phyloP scores from a whole-genome alignment of 2,113 vertebrate genomes.

The Chrysochloris asiatica region DNA sequence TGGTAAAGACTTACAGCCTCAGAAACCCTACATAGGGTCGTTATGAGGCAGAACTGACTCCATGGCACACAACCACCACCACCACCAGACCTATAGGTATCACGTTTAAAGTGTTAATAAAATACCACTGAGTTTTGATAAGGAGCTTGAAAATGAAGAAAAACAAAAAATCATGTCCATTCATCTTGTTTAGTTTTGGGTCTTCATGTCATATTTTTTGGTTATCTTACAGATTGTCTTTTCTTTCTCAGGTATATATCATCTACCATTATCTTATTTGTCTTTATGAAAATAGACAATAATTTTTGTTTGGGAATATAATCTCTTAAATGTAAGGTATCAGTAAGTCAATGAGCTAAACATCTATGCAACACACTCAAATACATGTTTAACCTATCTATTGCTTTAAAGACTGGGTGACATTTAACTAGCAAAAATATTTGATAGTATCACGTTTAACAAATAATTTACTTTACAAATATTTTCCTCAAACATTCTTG shows the following conservation, averaged over 20 bases:
- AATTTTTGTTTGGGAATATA: background rate
- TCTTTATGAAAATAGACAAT: background rate
- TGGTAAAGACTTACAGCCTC: no score
- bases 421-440: background rate
- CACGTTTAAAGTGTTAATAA: background rate
- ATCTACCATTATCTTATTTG: background rate
- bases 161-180: background rate
- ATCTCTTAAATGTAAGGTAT: background rate
- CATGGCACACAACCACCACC: no score
- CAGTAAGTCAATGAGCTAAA: background rate
- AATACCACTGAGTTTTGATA: background rate
- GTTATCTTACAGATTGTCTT: background rate
- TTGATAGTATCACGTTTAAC: background rate
- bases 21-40: no score
- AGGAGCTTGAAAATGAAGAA: background rate
- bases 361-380: background rate
- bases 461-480: background rate
- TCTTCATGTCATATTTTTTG: background rate
- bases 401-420: background rate
- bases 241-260: background rate
- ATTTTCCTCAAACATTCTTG: background rate
- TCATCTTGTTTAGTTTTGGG: background rate
- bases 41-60: no score
- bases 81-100: background rate
- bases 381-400: background rate